Percentiles rank a stretch among this genome's conserved stretches.
Evolutionary conservation across 2,113 vertebrate species (phyloP).

Genomic region (Buteo buteo): DNA sequence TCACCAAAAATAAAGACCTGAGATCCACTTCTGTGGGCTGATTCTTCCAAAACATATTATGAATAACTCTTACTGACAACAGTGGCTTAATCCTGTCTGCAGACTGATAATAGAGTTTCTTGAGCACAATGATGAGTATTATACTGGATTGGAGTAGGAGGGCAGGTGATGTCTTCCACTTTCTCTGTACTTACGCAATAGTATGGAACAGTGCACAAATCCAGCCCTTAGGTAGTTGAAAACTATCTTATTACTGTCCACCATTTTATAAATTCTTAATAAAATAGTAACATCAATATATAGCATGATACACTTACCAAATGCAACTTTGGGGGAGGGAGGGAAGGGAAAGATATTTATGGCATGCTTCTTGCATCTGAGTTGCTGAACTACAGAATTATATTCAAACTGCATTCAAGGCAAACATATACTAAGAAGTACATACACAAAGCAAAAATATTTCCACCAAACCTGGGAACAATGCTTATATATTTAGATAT

Average conservation of each 20-base stretch:
- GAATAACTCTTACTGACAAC: neutral
- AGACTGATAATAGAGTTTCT: neutral
- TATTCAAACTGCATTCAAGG: conserved; percentile 2
- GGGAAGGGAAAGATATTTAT: neutral
- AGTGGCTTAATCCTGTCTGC: neutral
- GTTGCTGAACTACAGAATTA: neutral
- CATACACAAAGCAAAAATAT: neutral
- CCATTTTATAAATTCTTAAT: neutral
- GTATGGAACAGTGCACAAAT: neutral
- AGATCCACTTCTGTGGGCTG: neutral
- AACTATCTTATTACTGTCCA: neutral
- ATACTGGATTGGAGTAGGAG: neutral
- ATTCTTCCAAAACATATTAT: neutral
- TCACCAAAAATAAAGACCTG: neutral
- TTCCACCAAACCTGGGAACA: neutral
- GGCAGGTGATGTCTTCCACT: neutral
- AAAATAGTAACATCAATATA: neutral
- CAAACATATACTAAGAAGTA: neutral
- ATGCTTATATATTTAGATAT: neutral
- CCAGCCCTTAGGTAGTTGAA: neutral
- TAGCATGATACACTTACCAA: neutral
- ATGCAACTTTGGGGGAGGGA: neutral
- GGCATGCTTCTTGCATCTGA: neutral
- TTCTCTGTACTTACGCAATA: neutral
- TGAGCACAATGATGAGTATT: neutral